phyloP scores from a whole-genome alignment of 1,140 invertebrate species.

The Subanguina moxae region DNA sequence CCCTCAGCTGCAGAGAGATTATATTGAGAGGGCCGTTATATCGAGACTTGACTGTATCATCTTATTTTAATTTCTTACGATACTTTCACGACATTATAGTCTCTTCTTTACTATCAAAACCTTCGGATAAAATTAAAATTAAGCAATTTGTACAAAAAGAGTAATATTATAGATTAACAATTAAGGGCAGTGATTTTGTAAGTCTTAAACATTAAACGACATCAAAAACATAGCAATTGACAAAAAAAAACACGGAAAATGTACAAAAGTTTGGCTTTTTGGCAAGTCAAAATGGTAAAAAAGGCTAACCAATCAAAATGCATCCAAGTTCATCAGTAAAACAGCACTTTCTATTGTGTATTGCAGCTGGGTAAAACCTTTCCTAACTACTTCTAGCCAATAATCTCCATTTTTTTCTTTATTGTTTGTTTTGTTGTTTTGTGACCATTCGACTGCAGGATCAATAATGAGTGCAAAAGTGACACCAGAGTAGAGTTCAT shows the following conservation, averaged over 20 bases:
- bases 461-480: conserved; percentile 16
- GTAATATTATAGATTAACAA: no score
- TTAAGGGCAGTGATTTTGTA: background rate
- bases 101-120: no score
- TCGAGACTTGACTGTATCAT: no score
- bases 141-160: no score
- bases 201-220: background rate
- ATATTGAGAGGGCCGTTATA: no score
- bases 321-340: conserved; percentile 6
- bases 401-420: background rate
- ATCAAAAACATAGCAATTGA: background rate
- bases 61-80: no score
- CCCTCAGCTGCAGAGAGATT: no score
- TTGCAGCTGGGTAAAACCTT: conserved; percentile 17
- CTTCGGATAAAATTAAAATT: no score
- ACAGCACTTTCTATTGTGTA: conserved; percentile 22
- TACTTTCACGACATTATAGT: no score
- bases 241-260: background rate
- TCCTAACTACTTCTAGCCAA: conserved; percentile 23
- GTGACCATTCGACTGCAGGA: conserved; percentile 8
- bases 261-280: no score
- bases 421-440: background rate
- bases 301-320: background rate
- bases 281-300: no score
- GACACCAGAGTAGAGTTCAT: conserved; percentile 3